Percentiles rank a stretch among this genome's conserved stretches.
Evolutionary conservation across 2,113 vertebrate genomes (phyloP).

Genomic region (Neogobius melanostomus): DNA sequence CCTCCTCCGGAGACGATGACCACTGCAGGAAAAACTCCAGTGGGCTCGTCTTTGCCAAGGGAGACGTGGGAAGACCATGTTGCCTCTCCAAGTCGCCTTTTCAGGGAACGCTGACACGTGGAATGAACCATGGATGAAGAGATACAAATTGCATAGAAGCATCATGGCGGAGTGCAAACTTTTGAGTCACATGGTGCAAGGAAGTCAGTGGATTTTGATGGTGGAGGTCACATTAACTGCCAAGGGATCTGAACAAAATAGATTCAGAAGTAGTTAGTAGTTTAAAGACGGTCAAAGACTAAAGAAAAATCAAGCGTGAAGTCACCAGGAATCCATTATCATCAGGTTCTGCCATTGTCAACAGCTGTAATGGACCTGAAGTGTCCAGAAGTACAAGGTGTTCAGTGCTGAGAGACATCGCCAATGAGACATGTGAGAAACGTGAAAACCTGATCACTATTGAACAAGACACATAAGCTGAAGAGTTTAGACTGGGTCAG

Average conservation of each 20-base stretch:
- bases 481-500: too few species aligned
- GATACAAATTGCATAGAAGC: conserved; percentile 48
- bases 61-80: neutral
- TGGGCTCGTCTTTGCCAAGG: conserved; percentile 1
- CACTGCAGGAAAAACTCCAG: conserved; percentile 34
- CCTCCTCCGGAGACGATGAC: conserved; percentile 49
- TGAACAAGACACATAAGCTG: too few species aligned
- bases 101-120: conserved; percentile 21
- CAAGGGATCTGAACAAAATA: conserved; percentile 18
- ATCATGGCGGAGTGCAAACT: conserved; percentile 52
- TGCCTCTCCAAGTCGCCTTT: conserved; percentile 34
- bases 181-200: conserved; percentile 52
- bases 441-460: too few species aligned
- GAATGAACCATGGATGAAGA: conserved; percentile 36
- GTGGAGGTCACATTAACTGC: conserved; percentile 25
- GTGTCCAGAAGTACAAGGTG: too few species aligned
- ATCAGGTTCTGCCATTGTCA: too few species aligned
- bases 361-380: too few species aligned
- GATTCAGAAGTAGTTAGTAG: neutral
- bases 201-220: conserved; percentile 40
- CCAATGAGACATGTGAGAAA: too few species aligned
- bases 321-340: too few species aligned
- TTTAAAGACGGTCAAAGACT: neutral
- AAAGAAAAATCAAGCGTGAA: neutral
- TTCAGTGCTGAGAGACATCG: too few species aligned